phyloP scores from a whole-genome alignment of 1,140 invertebrate species.

The Aricia agestis region DNA sequence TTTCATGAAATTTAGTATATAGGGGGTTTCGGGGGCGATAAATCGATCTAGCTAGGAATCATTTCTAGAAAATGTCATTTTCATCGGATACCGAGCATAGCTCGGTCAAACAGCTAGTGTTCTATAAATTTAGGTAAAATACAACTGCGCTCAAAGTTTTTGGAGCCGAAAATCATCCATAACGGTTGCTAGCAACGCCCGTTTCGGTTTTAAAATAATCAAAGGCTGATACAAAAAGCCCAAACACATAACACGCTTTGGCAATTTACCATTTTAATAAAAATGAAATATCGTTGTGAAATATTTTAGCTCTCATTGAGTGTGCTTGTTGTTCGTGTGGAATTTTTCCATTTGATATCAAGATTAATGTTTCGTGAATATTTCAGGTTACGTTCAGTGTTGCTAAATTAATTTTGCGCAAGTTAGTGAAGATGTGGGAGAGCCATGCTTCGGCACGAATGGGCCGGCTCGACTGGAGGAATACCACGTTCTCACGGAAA shows the following conservation, averaged over 20 bases:
- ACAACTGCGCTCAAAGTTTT: too few species aligned
- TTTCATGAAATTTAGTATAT: too few species aligned
- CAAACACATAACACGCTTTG: neutral
- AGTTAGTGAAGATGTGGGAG: neutral
- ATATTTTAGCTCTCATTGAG: neutral
- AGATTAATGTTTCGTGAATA: conserved; percentile 1
- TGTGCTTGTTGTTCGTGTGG: neutral
- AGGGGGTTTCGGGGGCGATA: too few species aligned
- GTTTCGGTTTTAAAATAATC: neutral
- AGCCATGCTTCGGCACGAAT: too few species aligned
- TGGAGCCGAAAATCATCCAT: too few species aligned
- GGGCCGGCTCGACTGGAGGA: too few species aligned
- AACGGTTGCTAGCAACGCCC: neutral
- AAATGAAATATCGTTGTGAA: neutral
- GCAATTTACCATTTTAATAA: neutral
- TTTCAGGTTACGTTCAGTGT: neutral
- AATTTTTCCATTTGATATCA: neutral
- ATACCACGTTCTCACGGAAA: too few species aligned
- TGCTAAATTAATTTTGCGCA: neutral
- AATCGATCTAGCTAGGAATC: too few species aligned
- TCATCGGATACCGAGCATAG: too few species aligned
- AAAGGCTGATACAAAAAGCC: neutral
- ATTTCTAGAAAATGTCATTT: too few species aligned
- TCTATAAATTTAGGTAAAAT: too few species aligned
- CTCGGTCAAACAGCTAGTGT: too few species aligned